phyloP scores from a whole-genome alignment of 2,888 invertebrate genomes.

The Conops quadrifasciatus region DNA sequence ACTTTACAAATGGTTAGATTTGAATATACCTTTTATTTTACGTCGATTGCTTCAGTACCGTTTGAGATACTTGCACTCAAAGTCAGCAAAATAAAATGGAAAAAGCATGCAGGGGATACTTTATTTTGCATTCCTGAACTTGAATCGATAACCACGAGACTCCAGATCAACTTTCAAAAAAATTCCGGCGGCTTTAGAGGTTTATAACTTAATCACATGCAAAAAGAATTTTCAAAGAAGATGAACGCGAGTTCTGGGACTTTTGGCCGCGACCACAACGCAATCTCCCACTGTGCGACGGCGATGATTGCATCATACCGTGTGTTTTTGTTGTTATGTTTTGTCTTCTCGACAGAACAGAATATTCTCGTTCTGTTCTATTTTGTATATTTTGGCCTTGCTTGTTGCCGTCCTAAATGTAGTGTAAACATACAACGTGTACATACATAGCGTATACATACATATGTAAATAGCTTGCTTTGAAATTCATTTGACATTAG shows the following conservation, averaged over 20 bases:
- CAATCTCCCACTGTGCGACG: slow-evolving; percentile 4
- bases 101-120: not conserved
- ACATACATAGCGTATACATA: too few relatives aligned
- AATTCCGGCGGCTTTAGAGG: not conserved
- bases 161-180: not conserved
- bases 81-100: not conserved
- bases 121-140: not conserved
- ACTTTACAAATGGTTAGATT: not conserved
- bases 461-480: too few relatives aligned
- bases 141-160: not conserved
- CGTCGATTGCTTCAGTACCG: not conserved
- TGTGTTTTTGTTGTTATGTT: too few relatives aligned
- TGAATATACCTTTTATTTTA: not conserved
- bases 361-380: too few relatives aligned
- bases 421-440: too few relatives aligned
- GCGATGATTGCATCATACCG: too few relatives aligned
- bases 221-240: not conserved
- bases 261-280: not conserved
- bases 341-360: too few relatives aligned
- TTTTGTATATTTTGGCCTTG: too few relatives aligned
- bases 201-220: not conserved
- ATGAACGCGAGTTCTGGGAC: not conserved
- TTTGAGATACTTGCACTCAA: not conserved
- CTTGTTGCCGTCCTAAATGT: too few relatives aligned
- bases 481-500: too few relatives aligned